A percentile compares a stretch with the other conserved stretches of the same genome.
Conservation (phyloP, 2,113 vertebrate genomes). For the Steatornis caripensis region DNA sequence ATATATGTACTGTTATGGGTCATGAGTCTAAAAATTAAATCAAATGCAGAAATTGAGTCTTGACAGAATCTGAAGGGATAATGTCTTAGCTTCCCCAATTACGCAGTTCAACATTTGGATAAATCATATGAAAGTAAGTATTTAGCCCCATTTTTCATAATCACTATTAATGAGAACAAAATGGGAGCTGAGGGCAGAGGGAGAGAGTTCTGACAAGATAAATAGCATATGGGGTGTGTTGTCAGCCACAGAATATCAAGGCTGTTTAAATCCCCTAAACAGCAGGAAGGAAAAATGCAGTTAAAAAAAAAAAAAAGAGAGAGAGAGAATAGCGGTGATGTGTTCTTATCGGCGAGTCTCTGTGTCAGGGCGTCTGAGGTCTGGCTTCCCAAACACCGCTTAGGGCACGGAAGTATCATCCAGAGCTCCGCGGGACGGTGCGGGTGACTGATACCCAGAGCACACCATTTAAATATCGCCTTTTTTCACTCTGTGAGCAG, state of each 20-base stretch:
- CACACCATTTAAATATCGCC: background rate
- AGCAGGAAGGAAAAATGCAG: background rate
- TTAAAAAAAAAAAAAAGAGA: background rate
- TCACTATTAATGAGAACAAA: constrained; percentile 66
- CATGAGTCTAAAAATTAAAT: constrained; percentile 59
- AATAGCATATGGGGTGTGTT: constrained; percentile 70
- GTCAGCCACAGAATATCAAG: constrained; percentile 59
- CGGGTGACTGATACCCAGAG: background rate
- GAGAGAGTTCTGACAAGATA: constrained; percentile 65
- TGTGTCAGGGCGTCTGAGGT: background rate
- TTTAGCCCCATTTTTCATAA: constrained; percentile 56
- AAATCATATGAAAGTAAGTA: constrained; percentile 59
- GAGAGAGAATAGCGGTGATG: background rate
- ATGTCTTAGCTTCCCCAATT: constrained; percentile 54
- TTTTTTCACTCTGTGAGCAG: background rate
- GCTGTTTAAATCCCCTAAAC: constrained; percentile 52
- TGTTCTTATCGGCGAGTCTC: background rate
- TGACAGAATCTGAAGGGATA: constrained; percentile 55
- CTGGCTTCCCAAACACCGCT: background rate
- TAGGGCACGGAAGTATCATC: background rate
- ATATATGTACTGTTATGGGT: constrained; percentile 43
- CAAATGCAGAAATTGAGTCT: constrained; percentile 66
- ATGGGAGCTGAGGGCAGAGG: constrained; percentile 56
- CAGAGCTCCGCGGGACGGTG: background rate
- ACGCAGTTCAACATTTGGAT: constrained; percentile 56